Conservation (phyloP, 2,888 invertebrate species). For the Pristionchus maxplancki region DNA sequence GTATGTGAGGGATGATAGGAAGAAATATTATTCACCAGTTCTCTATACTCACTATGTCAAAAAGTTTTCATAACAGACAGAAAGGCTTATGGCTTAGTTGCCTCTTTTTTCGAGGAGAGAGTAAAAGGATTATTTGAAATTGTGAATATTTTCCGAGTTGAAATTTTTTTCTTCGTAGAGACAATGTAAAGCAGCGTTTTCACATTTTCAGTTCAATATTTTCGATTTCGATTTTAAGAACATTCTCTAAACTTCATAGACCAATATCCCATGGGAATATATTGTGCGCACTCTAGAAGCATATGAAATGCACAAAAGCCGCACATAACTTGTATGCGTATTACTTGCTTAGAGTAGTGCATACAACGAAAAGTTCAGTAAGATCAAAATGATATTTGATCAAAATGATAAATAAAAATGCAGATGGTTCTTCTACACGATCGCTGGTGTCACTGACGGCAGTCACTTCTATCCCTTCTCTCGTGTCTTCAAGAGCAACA, state of each 20-base stretch:
- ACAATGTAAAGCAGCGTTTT: too few relatives aligned
- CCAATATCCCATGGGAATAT: neutral
- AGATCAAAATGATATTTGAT: neutral
- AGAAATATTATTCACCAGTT: neutral
- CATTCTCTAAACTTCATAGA: too few relatives aligned
- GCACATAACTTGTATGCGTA: neutral
- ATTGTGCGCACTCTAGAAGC: neutral
- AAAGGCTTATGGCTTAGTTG: neutral
- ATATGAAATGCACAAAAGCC: neutral
- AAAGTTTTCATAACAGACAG: neutral
- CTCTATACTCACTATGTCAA: neutral
- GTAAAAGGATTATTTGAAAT: too few relatives aligned
- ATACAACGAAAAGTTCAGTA: neutral
- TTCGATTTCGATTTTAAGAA: too few relatives aligned
- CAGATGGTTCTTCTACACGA: conserved; percentile 76
- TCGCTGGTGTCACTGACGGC: conserved; percentile 76
- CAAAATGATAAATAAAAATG: conserved; percentile 14
- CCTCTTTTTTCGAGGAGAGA: neutral
- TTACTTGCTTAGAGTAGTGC: neutral
- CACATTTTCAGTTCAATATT: too few relatives aligned
- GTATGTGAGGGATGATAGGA: neutral
- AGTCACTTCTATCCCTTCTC: conserved; percentile 76
- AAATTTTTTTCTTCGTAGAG: too few relatives aligned
- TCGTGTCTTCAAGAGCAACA: conserved; percentile 67
- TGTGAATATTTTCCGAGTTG: too few relatives aligned